Evolutionary conservation across 2,888 invertebrate species (phyloP).

Genomic region (Cryptus viduatorius): DNA sequence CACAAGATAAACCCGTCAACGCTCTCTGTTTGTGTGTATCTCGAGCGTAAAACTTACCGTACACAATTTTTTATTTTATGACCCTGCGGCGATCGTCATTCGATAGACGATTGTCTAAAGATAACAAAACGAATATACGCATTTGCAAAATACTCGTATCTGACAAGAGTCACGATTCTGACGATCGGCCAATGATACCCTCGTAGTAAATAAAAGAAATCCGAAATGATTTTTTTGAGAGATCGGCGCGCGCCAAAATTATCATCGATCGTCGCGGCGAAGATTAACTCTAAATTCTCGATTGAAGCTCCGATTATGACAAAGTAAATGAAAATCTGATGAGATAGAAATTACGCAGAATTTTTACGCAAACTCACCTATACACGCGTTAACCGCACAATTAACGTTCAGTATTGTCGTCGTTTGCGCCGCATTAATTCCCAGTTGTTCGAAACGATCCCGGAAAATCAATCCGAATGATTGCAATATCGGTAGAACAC

Average conservation of each 20-base stretch:
- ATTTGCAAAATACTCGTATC: not conserved
- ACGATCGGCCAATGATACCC: not conserved
- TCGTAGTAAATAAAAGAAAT: not conserved
- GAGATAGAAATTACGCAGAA: no score
- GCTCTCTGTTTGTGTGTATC: not conserved
- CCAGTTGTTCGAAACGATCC: slow-evolving; percentile 87
- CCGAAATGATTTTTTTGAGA: not conserved
- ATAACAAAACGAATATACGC: not conserved
- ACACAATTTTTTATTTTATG: not conserved
- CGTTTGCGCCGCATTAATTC: slow-evolving; percentile 89
- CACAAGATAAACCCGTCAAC: slow-evolving; percentile 5
- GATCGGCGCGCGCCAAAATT: not conserved
- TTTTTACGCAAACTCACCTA: slow-evolving; percentile 86
- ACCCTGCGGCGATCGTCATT: not conserved
- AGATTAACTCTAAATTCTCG: not conserved
- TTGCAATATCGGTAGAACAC: slow-evolving; percentile 89
- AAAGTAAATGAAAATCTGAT: not conserved
- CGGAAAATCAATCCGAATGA: slow-evolving; percentile 91
- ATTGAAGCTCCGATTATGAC: not conserved
- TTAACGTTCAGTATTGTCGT: slow-evolving; percentile 91
- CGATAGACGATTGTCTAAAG: not conserved
- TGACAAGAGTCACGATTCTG: not conserved
- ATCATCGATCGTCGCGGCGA: not conserved
- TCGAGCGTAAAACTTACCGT: not conserved
- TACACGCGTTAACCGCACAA: slow-evolving; percentile 89